A percentile compares a stretch with the other conserved stretches of the same genome.
phyloP scores from a whole-genome alignment of 64 coral and sea anemone genomes.

The Acropora yongei region DNA sequence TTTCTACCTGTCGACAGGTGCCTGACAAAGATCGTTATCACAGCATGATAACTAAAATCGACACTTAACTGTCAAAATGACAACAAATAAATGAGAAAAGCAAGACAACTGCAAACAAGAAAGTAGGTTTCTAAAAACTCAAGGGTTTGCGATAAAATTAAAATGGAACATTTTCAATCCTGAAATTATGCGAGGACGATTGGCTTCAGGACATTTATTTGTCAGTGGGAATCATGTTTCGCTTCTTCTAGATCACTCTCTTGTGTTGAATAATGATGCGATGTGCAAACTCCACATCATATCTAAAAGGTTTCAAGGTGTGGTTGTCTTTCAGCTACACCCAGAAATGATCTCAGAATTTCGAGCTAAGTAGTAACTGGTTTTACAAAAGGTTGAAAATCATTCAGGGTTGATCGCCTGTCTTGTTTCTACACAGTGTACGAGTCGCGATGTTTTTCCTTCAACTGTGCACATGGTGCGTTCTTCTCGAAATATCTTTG shows the following conservation, averaged over 20 bases:
- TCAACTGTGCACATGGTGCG: not conserved
- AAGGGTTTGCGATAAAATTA: not conserved
- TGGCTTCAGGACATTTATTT: not conserved
- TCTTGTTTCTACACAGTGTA: not conserved
- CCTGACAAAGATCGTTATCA: not conserved
- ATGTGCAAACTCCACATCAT: conserved; percentile 26
- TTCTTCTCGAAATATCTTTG: not conserved
- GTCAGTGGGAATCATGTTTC: not conserved
- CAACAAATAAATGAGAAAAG: not conserved
- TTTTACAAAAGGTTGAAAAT: not conserved
- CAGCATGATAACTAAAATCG: not conserved
- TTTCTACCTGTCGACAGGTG: conserved; percentile 27
- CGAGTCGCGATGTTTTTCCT: not conserved
- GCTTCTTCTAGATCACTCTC: not conserved
- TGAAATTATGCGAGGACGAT: not conserved
- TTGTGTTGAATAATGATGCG: conserved; percentile 24
- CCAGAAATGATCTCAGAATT: not conserved
- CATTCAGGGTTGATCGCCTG: not conserved
- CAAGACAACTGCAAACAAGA: not conserved
- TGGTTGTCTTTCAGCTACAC: not conserved
- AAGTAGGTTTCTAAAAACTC: not conserved
- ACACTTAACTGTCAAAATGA: not conserved
- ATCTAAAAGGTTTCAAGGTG: conserved; percentile 7
- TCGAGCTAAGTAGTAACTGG: not conserved
- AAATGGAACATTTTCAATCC: not conserved